These are phyloP conservation scores for Helicolenus hilgendorfi DNA, from an alignment of 2,797 vertebrate genomes.

Conservation along the genomic window DNA sequence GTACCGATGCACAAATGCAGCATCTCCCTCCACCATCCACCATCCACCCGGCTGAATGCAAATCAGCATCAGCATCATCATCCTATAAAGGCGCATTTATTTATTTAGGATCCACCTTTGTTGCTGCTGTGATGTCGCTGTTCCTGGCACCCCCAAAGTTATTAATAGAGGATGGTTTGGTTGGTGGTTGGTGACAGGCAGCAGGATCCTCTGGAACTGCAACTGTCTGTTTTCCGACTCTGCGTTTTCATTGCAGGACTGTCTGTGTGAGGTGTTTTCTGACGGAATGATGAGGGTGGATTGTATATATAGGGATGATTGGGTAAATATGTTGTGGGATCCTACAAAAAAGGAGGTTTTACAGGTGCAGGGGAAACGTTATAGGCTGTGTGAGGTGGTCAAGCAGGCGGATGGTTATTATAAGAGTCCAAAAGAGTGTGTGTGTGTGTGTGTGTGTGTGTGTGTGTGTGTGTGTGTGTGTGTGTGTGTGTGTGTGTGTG, in stretches of 20 bases:
- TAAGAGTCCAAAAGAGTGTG: constrained; percentile 24
- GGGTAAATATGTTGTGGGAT: neutral
- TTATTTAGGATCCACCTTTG: constrained; percentile 36
- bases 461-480: no score
- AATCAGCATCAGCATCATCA: constrained; percentile 63
- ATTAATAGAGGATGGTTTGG: constrained; percentile 48
- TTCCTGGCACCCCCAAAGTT: constrained; percentile 67
- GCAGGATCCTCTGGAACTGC: constrained; percentile 19
- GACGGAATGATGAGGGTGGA: neutral
- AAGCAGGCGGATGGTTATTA: constrained; percentile 47
- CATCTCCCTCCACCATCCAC: constrained; percentile 55
- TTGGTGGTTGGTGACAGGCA: constrained; percentile 6
- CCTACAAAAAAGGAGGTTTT: neutral
- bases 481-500: neutral
- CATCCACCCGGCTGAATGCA: constrained; percentile 72
- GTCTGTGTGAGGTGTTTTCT: neutral
- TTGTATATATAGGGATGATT: neutral
- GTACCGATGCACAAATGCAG: constrained; percentile 75
- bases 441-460: neutral
- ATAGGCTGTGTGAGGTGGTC: constrained; percentile 29
- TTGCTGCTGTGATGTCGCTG: constrained; percentile 33
- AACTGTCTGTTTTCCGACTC: constrained; percentile 5
- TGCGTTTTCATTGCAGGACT: constrained; percentile 18
- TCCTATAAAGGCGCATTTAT: constrained; percentile 51
- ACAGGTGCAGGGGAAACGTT: neutral